A percentile compares a stretch with the other conserved stretches of the same genome.
These are phyloP conservation scores for Dryococelus australis DNA, from an alignment of 2,888 invertebrate species.

Conservation along the genomic window DNA sequence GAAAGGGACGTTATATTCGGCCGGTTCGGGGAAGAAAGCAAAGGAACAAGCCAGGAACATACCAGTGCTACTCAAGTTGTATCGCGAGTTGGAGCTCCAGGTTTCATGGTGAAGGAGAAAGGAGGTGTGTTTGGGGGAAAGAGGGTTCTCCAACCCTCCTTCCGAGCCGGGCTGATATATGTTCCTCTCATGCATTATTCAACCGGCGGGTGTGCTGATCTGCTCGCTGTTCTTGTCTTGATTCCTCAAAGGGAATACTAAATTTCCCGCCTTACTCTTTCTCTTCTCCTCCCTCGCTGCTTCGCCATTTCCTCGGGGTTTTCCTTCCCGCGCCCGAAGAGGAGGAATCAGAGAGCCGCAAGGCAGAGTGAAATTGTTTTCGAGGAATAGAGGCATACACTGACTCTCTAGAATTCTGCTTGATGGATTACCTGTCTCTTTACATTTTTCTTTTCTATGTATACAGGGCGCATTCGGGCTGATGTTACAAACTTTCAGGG, in stretches of 20 bases:
- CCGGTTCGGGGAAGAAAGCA: not conserved
- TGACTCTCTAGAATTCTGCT: not conserved
- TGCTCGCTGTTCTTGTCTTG: not conserved
- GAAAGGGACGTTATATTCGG: not conserved
- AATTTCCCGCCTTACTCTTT: not conserved
- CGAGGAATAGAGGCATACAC: not conserved
- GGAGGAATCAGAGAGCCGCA: not conserved
- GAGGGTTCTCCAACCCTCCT: not conserved
- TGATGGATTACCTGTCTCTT: not conserved
- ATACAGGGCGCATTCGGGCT: no score
- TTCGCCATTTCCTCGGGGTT: not conserved
- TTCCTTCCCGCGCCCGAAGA: not conserved
- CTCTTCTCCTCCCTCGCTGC: not conserved
- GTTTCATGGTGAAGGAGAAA: not conserved
- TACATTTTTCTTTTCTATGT: not conserved
- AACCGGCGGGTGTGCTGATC: slow-evolving; percentile 16
- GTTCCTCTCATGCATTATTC: slow-evolving; percentile 7
- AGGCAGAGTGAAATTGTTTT: not conserved
- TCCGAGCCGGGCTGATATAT: not conserved
- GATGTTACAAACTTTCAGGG: no score
- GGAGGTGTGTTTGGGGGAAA: no score
- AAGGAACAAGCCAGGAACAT: not conserved
- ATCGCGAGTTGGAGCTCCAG: not conserved
- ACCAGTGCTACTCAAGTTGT: not conserved
- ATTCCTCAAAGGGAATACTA: slow-evolving; percentile 16